Conservation (phyloP, 2,113 vertebrate species). For the Misgurnus mizolepis region DNA sequence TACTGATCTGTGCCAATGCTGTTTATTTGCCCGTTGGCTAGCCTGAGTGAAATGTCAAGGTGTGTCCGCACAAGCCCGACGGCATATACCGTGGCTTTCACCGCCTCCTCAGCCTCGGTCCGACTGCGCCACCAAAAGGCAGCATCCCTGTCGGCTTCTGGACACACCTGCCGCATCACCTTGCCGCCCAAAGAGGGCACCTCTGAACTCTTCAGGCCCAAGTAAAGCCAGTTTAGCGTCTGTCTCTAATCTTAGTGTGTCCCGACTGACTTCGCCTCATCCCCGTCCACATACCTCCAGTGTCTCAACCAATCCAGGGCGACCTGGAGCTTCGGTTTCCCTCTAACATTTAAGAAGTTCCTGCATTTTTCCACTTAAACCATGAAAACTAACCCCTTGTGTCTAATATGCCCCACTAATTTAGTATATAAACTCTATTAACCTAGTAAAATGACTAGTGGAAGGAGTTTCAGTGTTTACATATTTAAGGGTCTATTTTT, state of each 20-base stretch:
- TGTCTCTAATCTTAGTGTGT: slow-evolving; percentile 34
- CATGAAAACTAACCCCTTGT: slow-evolving; percentile 18
- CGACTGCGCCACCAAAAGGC: slow-evolving; percentile 83
- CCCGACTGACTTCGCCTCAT: background rate
- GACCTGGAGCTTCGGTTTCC: slow-evolving; percentile 71
- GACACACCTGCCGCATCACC: slow-evolving; percentile 77
- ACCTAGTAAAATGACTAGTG: slow-evolving; percentile 9
- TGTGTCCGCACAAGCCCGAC: slow-evolving; percentile 76
- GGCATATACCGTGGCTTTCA: slow-evolving; percentile 64
- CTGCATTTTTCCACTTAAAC: slow-evolving; percentile 11
- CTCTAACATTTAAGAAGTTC: background rate
- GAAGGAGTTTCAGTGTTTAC: no score
- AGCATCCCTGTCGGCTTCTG: slow-evolving; percentile 80
- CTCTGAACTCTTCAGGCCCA: slow-evolving; percentile 77
- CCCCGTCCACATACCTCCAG: slow-evolving; percentile 48
- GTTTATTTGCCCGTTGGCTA: slow-evolving; percentile 59
- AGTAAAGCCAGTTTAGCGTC: slow-evolving; percentile 68
- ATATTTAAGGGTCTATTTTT: background rate
- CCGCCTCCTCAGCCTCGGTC: slow-evolving; percentile 76
- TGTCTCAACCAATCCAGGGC: slow-evolving; percentile 80
- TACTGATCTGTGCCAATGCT: slow-evolving; percentile 15
- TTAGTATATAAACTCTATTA: slow-evolving; percentile 28
- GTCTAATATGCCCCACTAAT: slow-evolving; percentile 30
- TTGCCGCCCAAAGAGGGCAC: slow-evolving; percentile 78
- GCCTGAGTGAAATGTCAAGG: slow-evolving; percentile 81